Base-by-base conservation (phyloP, 2,888 invertebrate species). In the Rhamnusium bicolor region DNA sequence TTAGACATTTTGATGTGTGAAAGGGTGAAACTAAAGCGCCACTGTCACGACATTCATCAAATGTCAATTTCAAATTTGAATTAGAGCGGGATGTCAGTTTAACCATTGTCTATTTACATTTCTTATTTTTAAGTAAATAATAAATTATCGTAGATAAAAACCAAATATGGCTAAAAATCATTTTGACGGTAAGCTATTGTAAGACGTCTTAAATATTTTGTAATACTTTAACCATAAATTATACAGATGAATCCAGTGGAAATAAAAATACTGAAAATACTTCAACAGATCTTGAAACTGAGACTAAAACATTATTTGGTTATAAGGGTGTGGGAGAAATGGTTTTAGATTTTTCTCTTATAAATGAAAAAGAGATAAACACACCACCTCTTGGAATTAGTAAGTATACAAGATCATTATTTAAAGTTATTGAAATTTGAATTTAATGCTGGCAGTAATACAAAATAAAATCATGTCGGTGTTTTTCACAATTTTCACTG, bases 1-100 rank as follows among this genome's bases (percentile, higher is more conserved):
- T 91, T 91, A 85, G 90, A 90, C 90, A 91, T 91, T 86, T 89
- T 90, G 87, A 79, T 83, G 77, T 83, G 82, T 86, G 80, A 89
- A 87, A 89, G 87, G 85, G 19, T 12, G 47, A 16, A 69, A 71
- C 27, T 49, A 27, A 32, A 32, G 53, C 65, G 65, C 65, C 40
- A 51, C 63, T 12, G 40, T 62, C 47, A 46, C 10, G 21, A 14
- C 6, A 29, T 21, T 6, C 58, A 21, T 47, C 67, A 61, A 69
- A 8, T n/a, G 29, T 60, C 47, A 53, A n/a, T 18, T 66, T n/a
- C n/a, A 32, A 60, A 60, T 67, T 67, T 67, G 27, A 67, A 67
- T 46, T 40, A 12, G 12, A 67, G 56, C 54, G 67, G 56, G 46
- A 56, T 67, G 67, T 29, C 16, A 65, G 6, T 32, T 16, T 19